These are phyloP conservation scores for Micrasema longulum DNA, from an alignment of 1,140 invertebrate genomes.

Conservation along the genomic window DNA sequence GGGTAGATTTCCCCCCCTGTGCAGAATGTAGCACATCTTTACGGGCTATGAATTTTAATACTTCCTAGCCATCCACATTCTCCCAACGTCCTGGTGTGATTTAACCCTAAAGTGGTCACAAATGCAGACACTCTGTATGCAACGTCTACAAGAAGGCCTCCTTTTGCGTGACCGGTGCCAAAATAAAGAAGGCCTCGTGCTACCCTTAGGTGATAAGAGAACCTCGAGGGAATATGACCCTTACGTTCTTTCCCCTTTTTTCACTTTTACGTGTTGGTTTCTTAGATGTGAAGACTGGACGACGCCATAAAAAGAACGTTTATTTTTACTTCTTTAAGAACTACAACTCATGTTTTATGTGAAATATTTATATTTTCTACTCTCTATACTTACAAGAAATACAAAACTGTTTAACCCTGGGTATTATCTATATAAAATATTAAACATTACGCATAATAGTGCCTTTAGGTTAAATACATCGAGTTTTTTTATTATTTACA, in stretches of 20 bases:
- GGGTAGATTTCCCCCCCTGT: not conserved
- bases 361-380: too few species aligned
- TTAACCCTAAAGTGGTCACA: constrained; percentile 29
- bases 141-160: constrained; percentile 4
- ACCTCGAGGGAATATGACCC: constrained; percentile 11
- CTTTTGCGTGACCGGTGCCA: constrained; percentile 20
- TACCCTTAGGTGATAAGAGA: constrained; percentile 13
- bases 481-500: too few species aligned
- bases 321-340: too few species aligned
- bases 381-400: too few species aligned
- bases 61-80: constrained; percentile 4
- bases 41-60: constrained; percentile 30
- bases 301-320: not conserved
- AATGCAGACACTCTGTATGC: constrained; percentile 30
- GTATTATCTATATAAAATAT: too few species aligned
- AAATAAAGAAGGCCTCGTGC: constrained; percentile 17
- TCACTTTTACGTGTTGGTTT: constrained; percentile 9
- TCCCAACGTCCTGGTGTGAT: constrained; percentile 12
- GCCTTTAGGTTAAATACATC: too few species aligned
- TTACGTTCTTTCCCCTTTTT: not conserved
- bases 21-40: constrained; percentile 4
- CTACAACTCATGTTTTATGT: too few species aligned
- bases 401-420: too few species aligned
- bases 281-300: not conserved
- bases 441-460: too few species aligned